These are phyloP conservation scores for Parazoanthus atlanticus DNA, from an alignment of 92 coral and sea anemone genomes.

Conservation along the genomic window DNA sequence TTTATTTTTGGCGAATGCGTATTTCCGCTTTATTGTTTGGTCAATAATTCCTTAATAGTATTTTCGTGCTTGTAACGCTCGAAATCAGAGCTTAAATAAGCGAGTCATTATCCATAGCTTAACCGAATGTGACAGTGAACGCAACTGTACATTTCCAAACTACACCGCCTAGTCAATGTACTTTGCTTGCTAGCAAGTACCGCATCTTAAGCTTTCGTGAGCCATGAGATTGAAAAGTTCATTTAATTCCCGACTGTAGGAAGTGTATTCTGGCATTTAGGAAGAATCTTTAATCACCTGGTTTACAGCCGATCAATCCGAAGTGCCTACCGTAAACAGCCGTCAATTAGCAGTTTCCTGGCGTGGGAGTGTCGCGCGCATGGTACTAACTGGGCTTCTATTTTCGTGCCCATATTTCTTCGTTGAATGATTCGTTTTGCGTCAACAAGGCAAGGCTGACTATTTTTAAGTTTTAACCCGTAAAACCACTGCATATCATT, in stretches of 20 bases:
- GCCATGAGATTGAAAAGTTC: not conserved
- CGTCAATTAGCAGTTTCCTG: conserved; percentile 29
- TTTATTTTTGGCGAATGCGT: conserved; percentile 46
- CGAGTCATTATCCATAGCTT: not conserved
- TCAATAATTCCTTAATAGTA: not conserved
- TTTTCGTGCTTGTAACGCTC: not conserved
- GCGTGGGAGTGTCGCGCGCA: conserved; percentile 20
- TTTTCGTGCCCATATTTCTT: not conserved
- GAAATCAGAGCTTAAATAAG: conserved; percentile 1
- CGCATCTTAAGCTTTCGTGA: conserved; percentile 31
- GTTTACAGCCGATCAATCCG: conserved; percentile 30
- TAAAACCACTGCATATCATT: not conserved
- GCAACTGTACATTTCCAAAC: not conserved
- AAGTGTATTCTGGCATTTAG: conserved; percentile 17
- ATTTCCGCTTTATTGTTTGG: conserved; percentile 31
- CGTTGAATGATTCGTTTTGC: conserved; percentile 19
- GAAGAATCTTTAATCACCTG: conserved; percentile 42
- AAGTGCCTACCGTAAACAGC: conserved; percentile 31
- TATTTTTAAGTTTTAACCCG: not conserved
- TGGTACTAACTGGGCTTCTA: not conserved
- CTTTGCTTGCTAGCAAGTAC: not conserved
- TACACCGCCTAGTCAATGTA: not conserved
- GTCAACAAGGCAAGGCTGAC: conserved; percentile 22
- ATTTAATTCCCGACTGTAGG: conserved; percentile 11
- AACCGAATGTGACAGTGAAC: not conserved